A percentile compares a stretch with the other conserved stretches of the same genome.
Evolutionary conservation across 2,113 vertebrate genomes (phyloP).

Genomic region (Sisor rabdophorus): DNA sequence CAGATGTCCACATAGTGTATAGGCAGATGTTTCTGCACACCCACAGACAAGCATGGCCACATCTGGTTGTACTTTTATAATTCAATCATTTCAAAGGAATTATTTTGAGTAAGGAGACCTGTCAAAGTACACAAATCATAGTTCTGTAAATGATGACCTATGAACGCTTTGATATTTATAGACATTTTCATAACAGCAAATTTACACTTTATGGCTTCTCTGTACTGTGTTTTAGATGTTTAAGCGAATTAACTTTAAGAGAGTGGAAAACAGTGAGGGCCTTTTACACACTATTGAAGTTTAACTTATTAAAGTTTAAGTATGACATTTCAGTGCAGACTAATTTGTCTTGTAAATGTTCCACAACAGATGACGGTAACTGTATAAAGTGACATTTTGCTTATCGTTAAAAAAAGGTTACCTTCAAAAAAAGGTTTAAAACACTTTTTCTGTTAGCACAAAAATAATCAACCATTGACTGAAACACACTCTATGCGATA

Average conservation of each 20-base stretch:
- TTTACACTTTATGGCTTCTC: not conserved
- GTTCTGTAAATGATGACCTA: not conserved
- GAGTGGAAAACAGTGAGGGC: not conserved
- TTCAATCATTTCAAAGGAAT: not conserved
- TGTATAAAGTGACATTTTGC: not conserved
- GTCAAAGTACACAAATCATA: not conserved
- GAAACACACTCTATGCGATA: not conserved
- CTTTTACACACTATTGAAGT: not conserved
- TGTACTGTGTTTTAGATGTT: not conserved
- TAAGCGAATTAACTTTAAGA: not conserved
- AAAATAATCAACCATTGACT: not conserved
- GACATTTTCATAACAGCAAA: not conserved
- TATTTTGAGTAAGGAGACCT: not conserved
- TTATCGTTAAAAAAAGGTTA: not conserved
- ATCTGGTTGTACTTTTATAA: not conserved
- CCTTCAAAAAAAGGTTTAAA: too few species aligned
- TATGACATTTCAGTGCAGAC: not conserved
- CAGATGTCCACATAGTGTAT: too few species aligned
- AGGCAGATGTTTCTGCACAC: not conserved
- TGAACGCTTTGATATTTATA: not conserved
- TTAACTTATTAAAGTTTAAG: not conserved
- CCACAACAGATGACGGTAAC: conserved; percentile 1
- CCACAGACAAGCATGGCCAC: not conserved
- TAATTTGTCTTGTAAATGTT: not conserved
- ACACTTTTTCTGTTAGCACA: not conserved